Base-by-base conservation (phyloP, 2,113 vertebrate species). In the Melanerpes aurifrons region DNA sequence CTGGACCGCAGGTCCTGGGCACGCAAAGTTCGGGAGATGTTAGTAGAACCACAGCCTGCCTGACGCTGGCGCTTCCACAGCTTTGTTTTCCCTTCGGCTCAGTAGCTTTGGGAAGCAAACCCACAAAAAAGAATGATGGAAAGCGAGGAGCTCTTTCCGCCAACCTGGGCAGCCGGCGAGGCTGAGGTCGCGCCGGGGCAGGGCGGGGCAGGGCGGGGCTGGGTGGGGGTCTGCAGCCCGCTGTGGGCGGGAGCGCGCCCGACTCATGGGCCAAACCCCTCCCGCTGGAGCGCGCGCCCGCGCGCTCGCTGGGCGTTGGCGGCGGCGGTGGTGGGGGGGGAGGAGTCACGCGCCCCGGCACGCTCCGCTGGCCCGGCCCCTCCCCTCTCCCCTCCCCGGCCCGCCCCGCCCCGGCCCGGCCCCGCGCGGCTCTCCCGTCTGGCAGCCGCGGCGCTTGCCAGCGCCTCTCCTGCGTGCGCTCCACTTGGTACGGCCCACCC, bases 401-500 rank as follows among this genome's bases (percentile, higher is more conserved):
- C 43, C 43, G 43, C 43, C 43, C 47, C 47, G 47, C 47, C 19
- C 31, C 62, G 24, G 31, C 81, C 45, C 24, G 32, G 26, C 43
- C 29, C 64, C 63, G 59, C n/a, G 26, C 35, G 50, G n/a, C 82
- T 69, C 84, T 81, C 80, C 83, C 37, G 79, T 72, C 77, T 59
- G 57, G 80, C 88, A 28, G 82, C 70, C 66, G 40, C 89, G 59
- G 84, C 89, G 50, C 83, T 71, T n/a, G 86, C 21, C 91, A 81
- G 63, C 93, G 91, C 94, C 66, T 82, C 86, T 88, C 53, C 92
- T 94, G 94, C 93, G 47, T 91, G 92, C 94, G 92, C 91, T 59
- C 75, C 79, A 45, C 81, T 95, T 97, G 98, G 98, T 97, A 98
- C 96, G 96, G 97, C 97, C 98, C 98, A 97, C 97, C 95, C 97